phyloP scores from a whole-genome alignment of 2,888 invertebrate genomes.

The Isoperla grammatica region DNA sequence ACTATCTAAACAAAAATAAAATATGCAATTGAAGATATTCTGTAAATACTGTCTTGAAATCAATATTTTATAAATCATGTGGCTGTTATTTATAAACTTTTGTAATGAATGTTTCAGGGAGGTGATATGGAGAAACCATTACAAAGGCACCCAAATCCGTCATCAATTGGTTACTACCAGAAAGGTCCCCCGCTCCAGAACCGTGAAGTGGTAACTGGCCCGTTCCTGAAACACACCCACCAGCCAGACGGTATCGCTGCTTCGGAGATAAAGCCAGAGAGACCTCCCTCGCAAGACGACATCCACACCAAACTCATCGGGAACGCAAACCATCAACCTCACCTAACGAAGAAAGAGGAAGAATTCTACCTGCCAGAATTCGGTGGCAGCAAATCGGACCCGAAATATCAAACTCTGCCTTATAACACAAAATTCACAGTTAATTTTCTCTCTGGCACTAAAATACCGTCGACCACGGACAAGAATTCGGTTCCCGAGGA shows the following conservation, averaged over 20 bases:
- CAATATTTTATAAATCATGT: too few relatives aligned
- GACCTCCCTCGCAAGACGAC: conserved; percentile 33
- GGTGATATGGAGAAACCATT: conserved; percentile 12
- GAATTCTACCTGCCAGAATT: conserved; percentile 61
- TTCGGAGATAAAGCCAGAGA: conserved; percentile 32
- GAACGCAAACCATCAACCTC: conserved; percentile 4
- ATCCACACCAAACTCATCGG: conserved; percentile 27
- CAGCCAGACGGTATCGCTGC: conserved; percentile 42
- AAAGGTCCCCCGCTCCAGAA: conserved; percentile 17
- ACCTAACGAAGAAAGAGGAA: conserved; percentile 42
- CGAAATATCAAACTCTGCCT: conserved; percentile 87
- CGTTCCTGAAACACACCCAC: conserved; percentile 38
- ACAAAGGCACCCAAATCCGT: conserved; percentile 12
- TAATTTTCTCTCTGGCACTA: conserved; percentile 41
- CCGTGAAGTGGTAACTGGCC: conserved; percentile 4
- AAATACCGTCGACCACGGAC: conserved; percentile 20
- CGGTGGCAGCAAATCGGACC: conserved; percentile 76
- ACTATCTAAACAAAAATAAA: too few relatives aligned
- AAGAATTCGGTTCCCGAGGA: conserved; percentile 46
- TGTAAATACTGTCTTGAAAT: too few relatives aligned
- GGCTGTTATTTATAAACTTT: too few relatives aligned
- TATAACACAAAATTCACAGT: conserved; percentile 80
- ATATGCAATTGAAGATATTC: too few relatives aligned
- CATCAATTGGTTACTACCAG: neutral
- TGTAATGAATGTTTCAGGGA: conserved; percentile 3